These are phyloP conservation scores for Chrysolina haemoptera DNA, from an alignment of 2,888 invertebrate genomes.

Conservation along the genomic window DNA sequence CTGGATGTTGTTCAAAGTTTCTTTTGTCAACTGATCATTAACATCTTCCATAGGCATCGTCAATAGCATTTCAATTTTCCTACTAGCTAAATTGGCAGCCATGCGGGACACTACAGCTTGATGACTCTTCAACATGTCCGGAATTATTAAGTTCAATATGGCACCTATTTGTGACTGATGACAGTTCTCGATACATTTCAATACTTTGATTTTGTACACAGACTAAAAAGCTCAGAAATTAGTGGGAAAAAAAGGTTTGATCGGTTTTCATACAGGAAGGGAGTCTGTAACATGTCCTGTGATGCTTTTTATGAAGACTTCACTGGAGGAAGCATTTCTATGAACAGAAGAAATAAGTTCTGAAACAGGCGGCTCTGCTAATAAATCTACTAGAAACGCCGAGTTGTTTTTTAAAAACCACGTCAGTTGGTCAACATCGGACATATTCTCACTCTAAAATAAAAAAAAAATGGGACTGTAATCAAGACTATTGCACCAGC, in stretches of 20 bases:
- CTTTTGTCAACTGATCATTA: slow-evolving; percentile 77
- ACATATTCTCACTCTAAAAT: slow-evolving; percentile 79
- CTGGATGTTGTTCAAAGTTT: slow-evolving; percentile 79
- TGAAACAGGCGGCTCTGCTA: slow-evolving; percentile 77
- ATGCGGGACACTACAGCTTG: slow-evolving; percentile 79
- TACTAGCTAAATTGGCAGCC: slow-evolving; percentile 82
- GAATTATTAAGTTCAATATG: slow-evolving; percentile 76
- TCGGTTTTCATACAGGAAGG: slow-evolving; percentile 33
- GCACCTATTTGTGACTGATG: slow-evolving; percentile 82
- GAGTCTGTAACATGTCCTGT: slow-evolving; percentile 24
- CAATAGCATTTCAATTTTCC: slow-evolving; percentile 79
- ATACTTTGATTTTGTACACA: slow-evolving; percentile 77
- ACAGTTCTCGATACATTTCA: slow-evolving; percentile 80
- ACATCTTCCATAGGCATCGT: slow-evolving; percentile 76
- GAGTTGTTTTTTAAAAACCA: slow-evolving; percentile 85
- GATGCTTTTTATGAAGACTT: slow-evolving; percentile 78
- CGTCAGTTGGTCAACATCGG: slow-evolving; percentile 80
- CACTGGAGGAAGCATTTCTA: slow-evolving; percentile 78
- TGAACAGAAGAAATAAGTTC: slow-evolving; percentile 77
- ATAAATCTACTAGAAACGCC: slow-evolving; percentile 77
- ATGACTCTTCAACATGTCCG: slow-evolving; percentile 78
- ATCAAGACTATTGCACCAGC: too few relatives aligned
- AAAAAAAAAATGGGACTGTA: slow-evolving; percentile 36
- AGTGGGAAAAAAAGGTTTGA: neutral
- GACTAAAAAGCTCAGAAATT: slow-evolving; percentile 70